Percentiles rank a stretch among this genome's conserved stretches.
Conservation (phyloP, 2,113 vertebrate genomes). For the Meles meles region DNA sequence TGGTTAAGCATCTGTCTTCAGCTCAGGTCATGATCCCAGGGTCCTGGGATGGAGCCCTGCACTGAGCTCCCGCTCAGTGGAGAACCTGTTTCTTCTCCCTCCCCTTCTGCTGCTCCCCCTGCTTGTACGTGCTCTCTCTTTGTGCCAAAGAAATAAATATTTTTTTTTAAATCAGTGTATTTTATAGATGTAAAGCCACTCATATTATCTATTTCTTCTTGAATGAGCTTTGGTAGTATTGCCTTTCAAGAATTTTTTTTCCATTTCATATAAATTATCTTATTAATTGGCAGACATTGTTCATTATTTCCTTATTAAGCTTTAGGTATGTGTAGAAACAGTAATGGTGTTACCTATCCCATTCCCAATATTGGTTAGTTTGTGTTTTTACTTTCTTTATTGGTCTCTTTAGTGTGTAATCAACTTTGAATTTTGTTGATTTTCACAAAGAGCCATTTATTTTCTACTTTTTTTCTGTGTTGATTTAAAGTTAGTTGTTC, state of each 20-base stretch:
- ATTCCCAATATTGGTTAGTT: not conserved
- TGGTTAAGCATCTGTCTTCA: not conserved
- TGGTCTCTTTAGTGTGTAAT: not conserved
- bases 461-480: not conserved
- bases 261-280: not conserved
- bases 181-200: not conserved
- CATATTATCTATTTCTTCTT: not conserved
- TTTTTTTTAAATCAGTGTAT: not conserved
- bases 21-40: not conserved
- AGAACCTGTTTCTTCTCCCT: not conserved
- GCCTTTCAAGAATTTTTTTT: not conserved
- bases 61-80: not conserved
- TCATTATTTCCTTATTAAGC: not conserved
- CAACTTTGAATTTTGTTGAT: not conserved
- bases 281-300: not conserved
- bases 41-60: not conserved
- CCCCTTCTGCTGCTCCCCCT: not conserved
- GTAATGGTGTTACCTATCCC: not conserved
- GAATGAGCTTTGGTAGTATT: not conserved
- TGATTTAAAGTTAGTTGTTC: not conserved
- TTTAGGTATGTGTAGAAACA: not conserved
- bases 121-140: not conserved
- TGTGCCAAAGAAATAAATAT: not conserved
- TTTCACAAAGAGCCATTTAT: not conserved
- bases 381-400: not conserved